A percentile compares a stretch with the other conserved stretches of the same genome.
Evolutionary conservation across 2,113 vertebrate species (phyloP).

Genomic region (pig (Sus scrofa)): DNA sequence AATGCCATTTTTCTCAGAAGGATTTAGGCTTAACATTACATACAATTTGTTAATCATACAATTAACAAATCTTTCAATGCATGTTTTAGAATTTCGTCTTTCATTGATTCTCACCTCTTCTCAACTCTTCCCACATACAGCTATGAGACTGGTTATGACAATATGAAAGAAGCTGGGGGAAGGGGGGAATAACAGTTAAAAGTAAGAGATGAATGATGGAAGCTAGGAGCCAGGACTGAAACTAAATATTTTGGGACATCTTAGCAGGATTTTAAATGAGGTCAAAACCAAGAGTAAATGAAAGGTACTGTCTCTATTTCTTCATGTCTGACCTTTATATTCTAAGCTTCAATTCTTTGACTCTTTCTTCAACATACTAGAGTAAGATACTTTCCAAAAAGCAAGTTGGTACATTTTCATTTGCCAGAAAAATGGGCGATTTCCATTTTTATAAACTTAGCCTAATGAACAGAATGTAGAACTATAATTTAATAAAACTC

Average conservation of each 20-base stretch:
- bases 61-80: neutral
- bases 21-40: neutral
- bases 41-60: neutral
- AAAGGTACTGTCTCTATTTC: neutral
- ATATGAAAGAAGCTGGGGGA: neutral
- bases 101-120: neutral
- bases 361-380: neutral
- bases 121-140: neutral
- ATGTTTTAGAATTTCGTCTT: neutral
- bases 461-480: neutral
- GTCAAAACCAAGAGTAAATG: neutral
- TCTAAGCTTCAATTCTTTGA: neutral
- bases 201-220: constrained; percentile 9
- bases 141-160: neutral
- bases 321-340: neutral
- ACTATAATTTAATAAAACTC: neutral
- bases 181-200: neutral
- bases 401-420: neutral
- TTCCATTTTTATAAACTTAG: neutral
- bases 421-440: neutral
- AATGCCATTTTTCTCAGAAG: constrained; percentile 16
- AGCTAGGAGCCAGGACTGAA: neutral
- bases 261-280: neutral
- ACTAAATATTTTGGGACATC: neutral
- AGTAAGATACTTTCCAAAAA: neutral